These are phyloP conservation scores for Bembecia ichneumoniformis DNA, from an alignment of 2,888 invertebrate species.

Conservation along the genomic window DNA sequence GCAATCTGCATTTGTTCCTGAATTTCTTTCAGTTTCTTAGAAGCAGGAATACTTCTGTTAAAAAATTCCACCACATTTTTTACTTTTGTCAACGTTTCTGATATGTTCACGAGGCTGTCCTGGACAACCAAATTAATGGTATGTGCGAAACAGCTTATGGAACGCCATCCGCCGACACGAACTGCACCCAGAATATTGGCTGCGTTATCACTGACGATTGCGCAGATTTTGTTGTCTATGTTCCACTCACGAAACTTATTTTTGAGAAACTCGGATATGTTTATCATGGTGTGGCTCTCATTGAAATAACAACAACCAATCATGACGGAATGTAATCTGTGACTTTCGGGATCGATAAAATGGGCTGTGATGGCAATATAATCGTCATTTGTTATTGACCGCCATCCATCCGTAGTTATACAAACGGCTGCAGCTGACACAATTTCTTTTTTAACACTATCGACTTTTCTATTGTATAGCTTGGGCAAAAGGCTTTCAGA, in stretches of 20 bases:
- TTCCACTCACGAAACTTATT: not conserved
- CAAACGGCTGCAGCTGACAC: slow-evolving; percentile 2
- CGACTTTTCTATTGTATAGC: not conserved
- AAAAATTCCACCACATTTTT: no score
- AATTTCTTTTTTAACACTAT: slow-evolving; percentile 1
- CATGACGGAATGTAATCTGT: not conserved
- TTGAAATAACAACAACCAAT: slow-evolving; percentile 1
- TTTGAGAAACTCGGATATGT: slow-evolving; percentile 1
- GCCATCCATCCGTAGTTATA: slow-evolving; percentile 5
- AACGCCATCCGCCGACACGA: slow-evolving; percentile 2
- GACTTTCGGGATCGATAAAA: slow-evolving; percentile 1
- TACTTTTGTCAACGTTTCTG: no score
- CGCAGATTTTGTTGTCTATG: not conserved
- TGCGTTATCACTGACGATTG: slow-evolving; percentile 3
- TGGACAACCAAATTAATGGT: no score
- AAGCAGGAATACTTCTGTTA: no score
- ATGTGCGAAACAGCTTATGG: no score
- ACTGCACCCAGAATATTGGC: slow-evolving; percentile 4
- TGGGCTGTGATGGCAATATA: slow-evolving; percentile 5
- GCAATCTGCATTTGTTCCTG: no score
- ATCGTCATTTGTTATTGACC: slow-evolving; percentile 4
- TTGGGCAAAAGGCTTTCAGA: slow-evolving; percentile 3
- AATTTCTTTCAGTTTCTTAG: no score
- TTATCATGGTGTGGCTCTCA: slow-evolving; percentile 1
- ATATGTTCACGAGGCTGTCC: no score